A percentile compares a stretch with the other conserved stretches of the same genome.
phyloP scores from a whole-genome alignment of 2,888 invertebrate species.

The Syrista parreyssii region DNA sequence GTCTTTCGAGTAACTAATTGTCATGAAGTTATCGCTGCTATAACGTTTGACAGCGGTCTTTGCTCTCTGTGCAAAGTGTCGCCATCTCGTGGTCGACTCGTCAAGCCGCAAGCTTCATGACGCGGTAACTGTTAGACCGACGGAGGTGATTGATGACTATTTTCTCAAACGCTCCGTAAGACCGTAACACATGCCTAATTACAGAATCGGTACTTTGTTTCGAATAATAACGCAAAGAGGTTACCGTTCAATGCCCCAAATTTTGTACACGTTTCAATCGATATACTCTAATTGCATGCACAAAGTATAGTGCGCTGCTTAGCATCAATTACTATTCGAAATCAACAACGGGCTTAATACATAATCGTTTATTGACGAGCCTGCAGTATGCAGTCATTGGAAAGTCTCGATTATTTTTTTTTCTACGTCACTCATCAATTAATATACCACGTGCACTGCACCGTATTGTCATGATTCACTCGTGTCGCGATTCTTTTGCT shows the following conservation, averaged over 20 bases:
- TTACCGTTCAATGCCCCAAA: background rate
- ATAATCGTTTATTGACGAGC: background rate
- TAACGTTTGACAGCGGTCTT: background rate
- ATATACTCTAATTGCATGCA: background rate
- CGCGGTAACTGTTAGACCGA: too few relatives aligned
- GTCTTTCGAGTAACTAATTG: background rate
- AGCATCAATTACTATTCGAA: background rate
- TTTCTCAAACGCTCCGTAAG: background rate
- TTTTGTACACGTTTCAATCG: background rate
- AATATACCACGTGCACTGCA: background rate
- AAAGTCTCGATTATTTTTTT: background rate
- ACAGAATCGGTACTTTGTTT: too few relatives aligned
- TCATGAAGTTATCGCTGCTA: background rate
- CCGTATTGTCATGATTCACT: background rate
- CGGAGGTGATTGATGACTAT: background rate
- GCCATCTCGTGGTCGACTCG: background rate
- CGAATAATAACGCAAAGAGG: background rate
- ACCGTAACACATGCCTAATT: too few relatives aligned
- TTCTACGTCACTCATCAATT: background rate
- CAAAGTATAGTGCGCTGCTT: background rate
- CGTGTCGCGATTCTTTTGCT: background rate
- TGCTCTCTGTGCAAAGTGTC: background rate
- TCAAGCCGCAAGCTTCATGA: background rate
- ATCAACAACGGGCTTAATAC: background rate
- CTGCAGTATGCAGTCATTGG: background rate